Percentiles rank a stretch among this genome's conserved stretches.
Evolutionary conservation across 2,113 vertebrate genomes (phyloP).

Genomic region (Nyctereutes procyonoides): DNA sequence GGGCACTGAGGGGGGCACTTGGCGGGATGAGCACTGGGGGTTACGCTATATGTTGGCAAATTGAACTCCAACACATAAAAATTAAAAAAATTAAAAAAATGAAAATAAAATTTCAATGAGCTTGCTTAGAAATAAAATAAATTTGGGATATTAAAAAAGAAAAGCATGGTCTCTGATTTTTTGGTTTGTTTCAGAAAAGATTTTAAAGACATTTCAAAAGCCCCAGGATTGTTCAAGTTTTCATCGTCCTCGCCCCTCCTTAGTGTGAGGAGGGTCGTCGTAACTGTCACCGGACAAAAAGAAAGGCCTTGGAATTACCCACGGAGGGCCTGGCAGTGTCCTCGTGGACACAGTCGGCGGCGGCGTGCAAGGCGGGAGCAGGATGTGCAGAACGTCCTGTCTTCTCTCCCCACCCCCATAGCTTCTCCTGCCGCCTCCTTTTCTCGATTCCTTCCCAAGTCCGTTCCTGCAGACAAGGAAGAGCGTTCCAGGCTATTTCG

Average conservation of each 20-base stretch:
- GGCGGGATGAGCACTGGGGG: no score
- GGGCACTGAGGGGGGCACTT: no score
- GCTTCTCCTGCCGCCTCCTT: neutral
- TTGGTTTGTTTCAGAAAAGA: neutral
- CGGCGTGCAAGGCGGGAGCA: neutral
- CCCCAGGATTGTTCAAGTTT: neutral
- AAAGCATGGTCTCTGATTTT: neutral
- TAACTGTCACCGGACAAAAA: neutral
- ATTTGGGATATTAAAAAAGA: no score
- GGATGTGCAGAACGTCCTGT: neutral
- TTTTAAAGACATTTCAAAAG: conserved; percentile 24
- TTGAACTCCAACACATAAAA: no score
- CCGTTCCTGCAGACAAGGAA: neutral
- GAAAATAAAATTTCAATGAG: no score
- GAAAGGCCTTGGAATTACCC: neutral
- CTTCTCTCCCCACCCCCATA: neutral
- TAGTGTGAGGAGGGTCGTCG: neutral
- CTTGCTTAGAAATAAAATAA: no score
- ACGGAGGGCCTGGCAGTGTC: neutral
- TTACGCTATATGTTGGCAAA: no score
- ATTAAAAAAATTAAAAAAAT: no score
- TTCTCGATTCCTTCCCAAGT: neutral
- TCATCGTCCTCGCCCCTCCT: neutral
- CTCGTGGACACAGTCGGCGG: neutral
- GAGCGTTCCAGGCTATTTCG: neutral